These are phyloP conservation scores for Polypedilum pembai DNA, from an alignment of 1,140 invertebrate species.

Conservation along the genomic window DNA sequence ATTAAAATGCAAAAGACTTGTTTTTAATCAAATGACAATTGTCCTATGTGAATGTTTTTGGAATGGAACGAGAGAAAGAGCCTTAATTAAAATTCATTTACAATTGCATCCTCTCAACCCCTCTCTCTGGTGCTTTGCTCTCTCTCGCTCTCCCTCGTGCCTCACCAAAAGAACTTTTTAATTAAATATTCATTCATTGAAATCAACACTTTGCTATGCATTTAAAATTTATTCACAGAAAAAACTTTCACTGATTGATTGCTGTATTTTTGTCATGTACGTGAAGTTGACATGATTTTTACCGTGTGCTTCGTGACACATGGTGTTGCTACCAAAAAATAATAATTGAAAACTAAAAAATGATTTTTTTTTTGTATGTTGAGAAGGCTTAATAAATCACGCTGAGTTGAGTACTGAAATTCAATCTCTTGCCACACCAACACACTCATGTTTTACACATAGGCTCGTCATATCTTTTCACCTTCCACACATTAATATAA, in stretches of 20 bases:
- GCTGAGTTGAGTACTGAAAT: too few relatives aligned
- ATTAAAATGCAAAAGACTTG: neutral
- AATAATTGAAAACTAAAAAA: too few relatives aligned
- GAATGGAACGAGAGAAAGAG: neutral
- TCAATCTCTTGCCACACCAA: too few relatives aligned
- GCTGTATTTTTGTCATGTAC: too few relatives aligned
- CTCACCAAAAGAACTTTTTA: neutral
- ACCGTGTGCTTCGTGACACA: too few relatives aligned
- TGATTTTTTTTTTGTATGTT: too few relatives aligned
- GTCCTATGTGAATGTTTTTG: neutral
- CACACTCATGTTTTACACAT: too few relatives aligned
- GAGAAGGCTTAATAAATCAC: too few relatives aligned
- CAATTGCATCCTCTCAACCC: neutral
- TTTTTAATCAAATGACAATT: constrained; percentile 2
- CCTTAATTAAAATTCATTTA: constrained; percentile 19
- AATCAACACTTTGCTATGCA: constrained; percentile 1
- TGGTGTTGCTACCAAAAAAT: too few relatives aligned
- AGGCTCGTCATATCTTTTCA: too few relatives aligned
- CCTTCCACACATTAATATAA: too few relatives aligned
- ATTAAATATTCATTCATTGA: constrained; percentile 19
- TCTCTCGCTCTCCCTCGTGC: neutral
- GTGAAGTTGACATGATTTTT: too few relatives aligned
- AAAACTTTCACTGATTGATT: constrained; percentile 11
- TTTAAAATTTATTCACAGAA: neutral
- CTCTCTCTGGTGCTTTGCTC: neutral